These are phyloP conservation scores for Paratrypauchen microcephalus DNA, from an alignment of 2,797 vertebrate species.

Conservation along the genomic window DNA sequence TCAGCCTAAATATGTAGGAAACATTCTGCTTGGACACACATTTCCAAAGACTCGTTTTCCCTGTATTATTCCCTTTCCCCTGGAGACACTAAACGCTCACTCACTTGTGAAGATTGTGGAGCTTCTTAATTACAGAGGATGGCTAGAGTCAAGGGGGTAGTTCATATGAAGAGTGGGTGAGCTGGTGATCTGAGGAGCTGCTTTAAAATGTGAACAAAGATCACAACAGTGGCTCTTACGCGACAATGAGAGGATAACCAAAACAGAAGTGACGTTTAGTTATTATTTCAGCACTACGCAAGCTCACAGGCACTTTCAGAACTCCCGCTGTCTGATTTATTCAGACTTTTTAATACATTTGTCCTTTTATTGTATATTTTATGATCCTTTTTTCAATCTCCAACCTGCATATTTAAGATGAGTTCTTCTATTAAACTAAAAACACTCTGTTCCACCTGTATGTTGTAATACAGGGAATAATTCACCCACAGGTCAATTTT, in stretches of 20 bases:
- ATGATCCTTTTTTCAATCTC: too few relatives aligned
- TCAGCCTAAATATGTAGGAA: too few relatives aligned
- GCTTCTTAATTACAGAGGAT: constrained; percentile 25
- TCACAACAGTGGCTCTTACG: neutral
- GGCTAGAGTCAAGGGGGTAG: constrained; percentile 3
- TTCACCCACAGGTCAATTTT: too few relatives aligned
- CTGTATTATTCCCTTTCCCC: neutral
- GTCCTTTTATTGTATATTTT: neutral
- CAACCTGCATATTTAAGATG: too few relatives aligned
- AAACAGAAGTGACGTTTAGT: neutral
- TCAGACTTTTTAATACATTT: neutral
- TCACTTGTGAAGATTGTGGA: constrained; percentile 8
- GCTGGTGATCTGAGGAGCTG: constrained; percentile 15
- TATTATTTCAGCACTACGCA: neutral
- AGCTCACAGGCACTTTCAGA: neutral
- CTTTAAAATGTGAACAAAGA: constrained; percentile 2
- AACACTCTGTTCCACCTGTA: too few relatives aligned
- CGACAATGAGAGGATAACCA: neutral
- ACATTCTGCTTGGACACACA: neutral
- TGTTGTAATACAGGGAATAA: too few relatives aligned
- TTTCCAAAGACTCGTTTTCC: constrained; percentile 3
- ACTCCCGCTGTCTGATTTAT: neutral
- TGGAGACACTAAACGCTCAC: constrained; percentile 10
- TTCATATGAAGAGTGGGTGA: constrained; percentile 39
- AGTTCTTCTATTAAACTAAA: too few relatives aligned